A percentile compares a stretch with the other conserved stretches of the same genome.
These are phyloP conservation scores for Aradus depressus DNA, from an alignment of 2,888 invertebrate genomes.

Conservation along the genomic window DNA sequence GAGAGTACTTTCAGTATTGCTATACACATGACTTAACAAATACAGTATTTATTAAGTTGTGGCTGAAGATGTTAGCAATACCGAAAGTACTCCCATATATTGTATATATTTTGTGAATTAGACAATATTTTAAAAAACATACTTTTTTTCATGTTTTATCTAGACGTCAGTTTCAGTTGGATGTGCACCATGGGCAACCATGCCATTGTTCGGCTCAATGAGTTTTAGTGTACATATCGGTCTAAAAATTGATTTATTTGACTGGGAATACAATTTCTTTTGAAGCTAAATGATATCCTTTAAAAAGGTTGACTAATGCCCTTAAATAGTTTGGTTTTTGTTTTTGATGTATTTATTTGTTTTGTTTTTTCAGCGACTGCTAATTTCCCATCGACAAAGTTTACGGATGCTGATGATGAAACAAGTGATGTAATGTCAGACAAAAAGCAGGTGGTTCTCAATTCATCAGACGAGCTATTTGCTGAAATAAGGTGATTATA, in stretches of 20 bases:
- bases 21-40: no score
- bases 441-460: slow-evolving; percentile 67
- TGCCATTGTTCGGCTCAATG: no score
- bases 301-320: not conserved
- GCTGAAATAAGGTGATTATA: slow-evolving; percentile 52
- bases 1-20: no score
- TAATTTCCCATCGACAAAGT: slow-evolving; percentile 74
- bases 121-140: no score
- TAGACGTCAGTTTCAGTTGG: no score
- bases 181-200: no score
- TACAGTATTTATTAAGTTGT: no score
- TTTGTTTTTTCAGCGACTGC: slow-evolving; percentile 49
- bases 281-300: not conserved
- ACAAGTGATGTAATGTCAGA: slow-evolving; percentile 47
- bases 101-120: no score
- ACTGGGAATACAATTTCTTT: not conserved
- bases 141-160: no score
- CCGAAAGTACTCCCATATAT: no score
- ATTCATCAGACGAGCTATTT: slow-evolving; percentile 81
- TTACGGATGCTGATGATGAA: slow-evolving; percentile 55
- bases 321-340: not conserved
- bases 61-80: no score
- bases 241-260: not conserved
- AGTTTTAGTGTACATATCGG: no score
- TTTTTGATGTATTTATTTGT: not conserved